Evolutionary conservation across 2,888 invertebrate species (phyloP), one percentile per base, ranked within the genome.

Genomic region (Phyto melanocephala): DNA sequence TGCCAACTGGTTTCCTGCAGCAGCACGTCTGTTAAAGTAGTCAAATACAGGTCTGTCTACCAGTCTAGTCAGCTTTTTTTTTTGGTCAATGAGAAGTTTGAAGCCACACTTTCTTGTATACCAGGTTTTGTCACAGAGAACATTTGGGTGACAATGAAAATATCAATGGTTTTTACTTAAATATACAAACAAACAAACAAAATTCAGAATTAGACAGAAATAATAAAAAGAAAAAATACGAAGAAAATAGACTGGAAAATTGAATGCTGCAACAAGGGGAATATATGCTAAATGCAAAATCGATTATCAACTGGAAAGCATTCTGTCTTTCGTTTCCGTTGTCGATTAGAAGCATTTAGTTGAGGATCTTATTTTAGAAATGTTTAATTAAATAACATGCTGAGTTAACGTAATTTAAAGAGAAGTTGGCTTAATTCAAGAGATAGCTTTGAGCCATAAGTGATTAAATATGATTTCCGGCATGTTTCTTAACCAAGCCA

Each of bases 91-190:
- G 35, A 35, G 11, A 42, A 56, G 20, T 45, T n/a, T 62, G 47
- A 70, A 54, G 54, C 70, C 52, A 62, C 68, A 77, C 62, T 47
- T 20, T 28, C 28, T 77, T 70, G 77, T 56, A 24, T 62, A 42
- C 47, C 77, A 56, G 47, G 62, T 78, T 71, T 42, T 42, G 24
- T 45, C 40, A 13, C 37, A 70, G 11, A 54, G 11, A 70, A 78
- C 62, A 63, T 78, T 78, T 56, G 24, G 70, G 35, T 78, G 77
- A 63, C 70, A 70, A 37, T 70, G 54, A 70, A 70, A 70, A 56
- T 63, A 45, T 63, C 45, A 65, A 54, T 50, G 28, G 24, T n/a
- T n/a, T n/a, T n/a, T n/a, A n/a, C n/a, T n/a, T n/a, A n/a, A n/a
- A n/a, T n/a, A 58, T 35, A 50, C 3, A 47, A 71, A 47, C n/a